Evolutionary conservation across 2,113 vertebrate genomes (phyloP), one percentile per base, ranked within the genome.

Genomic region (Lontra canadensis): DNA sequence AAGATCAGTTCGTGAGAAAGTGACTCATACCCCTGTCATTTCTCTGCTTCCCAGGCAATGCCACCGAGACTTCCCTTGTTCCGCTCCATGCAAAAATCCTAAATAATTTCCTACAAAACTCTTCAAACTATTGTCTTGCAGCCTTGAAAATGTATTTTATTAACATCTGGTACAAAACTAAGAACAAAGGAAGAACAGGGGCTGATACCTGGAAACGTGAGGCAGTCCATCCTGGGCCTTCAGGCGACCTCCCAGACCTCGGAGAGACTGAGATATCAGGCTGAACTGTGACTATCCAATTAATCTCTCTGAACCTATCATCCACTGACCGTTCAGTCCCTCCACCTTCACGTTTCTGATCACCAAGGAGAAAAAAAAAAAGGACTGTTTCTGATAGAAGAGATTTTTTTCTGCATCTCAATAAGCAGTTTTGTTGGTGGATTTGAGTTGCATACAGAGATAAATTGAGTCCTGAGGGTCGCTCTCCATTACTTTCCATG

Each of bases 171-270:
- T 18, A 34, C 71, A 92, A 65, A 96, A 94, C 92, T 47, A 0
- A 26, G 55, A 95, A 57, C 29, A 83, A 87, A 90, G 3, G 39
- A 61, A 97, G 82, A 23, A 90, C 49, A 57, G 49, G 90, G 21
- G 85, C 29, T 93, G 83, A 94, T 92, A 88, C 57, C 13, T n/a
- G 49, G 39, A 71, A 57, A 59, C 25, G 69, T 97, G 74, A 97
- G 94, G 97, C 86, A 94, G 94, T 97, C 88, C 95, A 61, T 83
- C 15, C 90, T 65, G 74, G 83, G 86, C 86, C 42, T 96, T 92
- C 92, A 83, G 86, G 94, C 59, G 36, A 96, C 90, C 85, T 96
- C 96, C 88, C 96, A 96, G 98, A 59, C 52, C 39, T 92, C 96
- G 79, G 91, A 15, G 11, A 26, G 26, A 85, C 36, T 83, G 79